Evolutionary conservation across 2,888 invertebrate genomes (phyloP).

Genomic region (Trichopria drosophilae): DNA sequence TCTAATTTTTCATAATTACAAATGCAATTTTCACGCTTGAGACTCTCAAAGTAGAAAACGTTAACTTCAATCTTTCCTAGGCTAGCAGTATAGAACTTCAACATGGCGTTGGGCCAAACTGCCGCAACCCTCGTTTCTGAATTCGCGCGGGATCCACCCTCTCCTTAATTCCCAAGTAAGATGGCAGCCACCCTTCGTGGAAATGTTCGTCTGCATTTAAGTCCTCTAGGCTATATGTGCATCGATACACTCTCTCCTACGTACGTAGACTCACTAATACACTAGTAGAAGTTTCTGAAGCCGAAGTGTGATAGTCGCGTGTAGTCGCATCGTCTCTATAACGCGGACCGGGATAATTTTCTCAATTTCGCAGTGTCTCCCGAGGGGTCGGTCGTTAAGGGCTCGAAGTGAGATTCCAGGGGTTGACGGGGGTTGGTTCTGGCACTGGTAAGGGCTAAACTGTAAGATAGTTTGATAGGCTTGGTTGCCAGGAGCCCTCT

Average conservation of each 20-base stretch:
- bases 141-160: slow-evolving; percentile 43
- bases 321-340: slow-evolving; percentile 50
- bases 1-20: neutral
- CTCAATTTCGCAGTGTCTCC: slow-evolving; percentile 57
- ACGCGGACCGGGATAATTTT: slow-evolving; percentile 56
- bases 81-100: too few species aligned
- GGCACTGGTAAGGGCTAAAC: slow-evolving; percentile 44
- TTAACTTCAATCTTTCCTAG: neutral
- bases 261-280: too few species aligned
- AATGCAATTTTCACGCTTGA: neutral
- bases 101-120: neutral
- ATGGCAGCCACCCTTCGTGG: slow-evolving; percentile 49
- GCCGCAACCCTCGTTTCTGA: neutral
- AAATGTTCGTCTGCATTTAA: slow-evolving; percentile 18
- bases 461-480: slow-evolving; percentile 59
- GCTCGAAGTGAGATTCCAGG: slow-evolving; percentile 56
- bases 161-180: slow-evolving; percentile 57
- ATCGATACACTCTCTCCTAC: too few species aligned
- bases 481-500: slow-evolving; percentile 55
- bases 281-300: slow-evolving; percentile 35
- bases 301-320: slow-evolving; percentile 41
- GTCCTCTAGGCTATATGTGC: too few species aligned
- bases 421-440: slow-evolving; percentile 44
- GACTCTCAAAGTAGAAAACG: neutral
- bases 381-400: slow-evolving; percentile 57